These are phyloP conservation scores for Phalloptychus januarius DNA, from an alignment of 2,797 vertebrate species.

Conservation along the genomic window DNA sequence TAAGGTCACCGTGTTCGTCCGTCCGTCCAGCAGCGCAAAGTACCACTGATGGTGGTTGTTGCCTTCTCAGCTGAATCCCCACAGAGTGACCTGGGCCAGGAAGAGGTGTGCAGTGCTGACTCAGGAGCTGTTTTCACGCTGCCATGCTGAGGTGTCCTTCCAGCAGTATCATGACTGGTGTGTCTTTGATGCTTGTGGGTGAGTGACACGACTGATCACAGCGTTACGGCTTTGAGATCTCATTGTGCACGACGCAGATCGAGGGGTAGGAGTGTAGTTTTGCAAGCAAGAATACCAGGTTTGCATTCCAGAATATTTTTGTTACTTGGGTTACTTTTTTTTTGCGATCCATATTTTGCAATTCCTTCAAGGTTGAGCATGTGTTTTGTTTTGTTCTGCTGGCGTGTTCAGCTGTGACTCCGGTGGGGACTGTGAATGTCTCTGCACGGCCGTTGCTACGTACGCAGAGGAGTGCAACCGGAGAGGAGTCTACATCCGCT, in stretches of 20 bases:
- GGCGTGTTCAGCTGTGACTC: conserved; percentile 85
- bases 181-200: conserved; percentile 92
- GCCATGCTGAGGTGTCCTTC: conserved; percentile 84
- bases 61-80: conserved; percentile 78
- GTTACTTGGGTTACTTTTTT: neutral
- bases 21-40: accelerated
- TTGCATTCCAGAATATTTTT: neutral
- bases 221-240: neutral
- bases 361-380: neutral
- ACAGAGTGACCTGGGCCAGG: conserved; percentile 86
- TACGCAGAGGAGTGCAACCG: conserved; percentile 88
- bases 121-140: conserved; percentile 82
- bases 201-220: conserved; percentile 54
- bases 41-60: neutral
- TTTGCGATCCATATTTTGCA: neutral
- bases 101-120: conserved; percentile 81
- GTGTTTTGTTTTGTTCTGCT: neutral
- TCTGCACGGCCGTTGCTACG: conserved; percentile 89
- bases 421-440: conserved; percentile 92
- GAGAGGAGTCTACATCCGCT: conserved; percentile 82
- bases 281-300: neutral
- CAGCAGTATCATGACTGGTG: conserved; percentile 92
- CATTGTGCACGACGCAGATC: too few species aligned
- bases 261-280: neutral
- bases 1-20: conserved; percentile 53